Evolutionary conservation across 1,140 invertebrate species (phyloP).

Genomic region (Brachionus sp.): DNA sequence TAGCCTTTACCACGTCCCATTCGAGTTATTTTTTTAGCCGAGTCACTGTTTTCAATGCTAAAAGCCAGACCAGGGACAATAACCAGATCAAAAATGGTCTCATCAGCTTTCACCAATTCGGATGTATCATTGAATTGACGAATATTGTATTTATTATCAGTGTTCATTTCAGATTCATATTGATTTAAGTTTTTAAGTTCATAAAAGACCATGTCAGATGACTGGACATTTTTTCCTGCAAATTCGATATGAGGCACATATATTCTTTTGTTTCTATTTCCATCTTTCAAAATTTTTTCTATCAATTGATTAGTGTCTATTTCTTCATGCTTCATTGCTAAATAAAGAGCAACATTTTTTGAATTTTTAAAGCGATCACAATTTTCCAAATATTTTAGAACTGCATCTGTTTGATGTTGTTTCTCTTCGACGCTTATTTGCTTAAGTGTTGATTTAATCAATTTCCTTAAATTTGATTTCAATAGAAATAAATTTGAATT

Average conservation of each 20-base stretch:
- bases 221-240: neutral
- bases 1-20: constrained; percentile 41
- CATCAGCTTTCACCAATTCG: neutral
- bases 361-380: neutral
- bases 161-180: constrained; percentile 33
- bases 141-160: constrained; percentile 25
- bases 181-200: constrained; percentile 22
- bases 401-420: neutral
- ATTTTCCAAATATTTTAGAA: constrained; percentile 1
- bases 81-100: neutral
- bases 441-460: neutral
- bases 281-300: neutral
- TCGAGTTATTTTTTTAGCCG: neutral
- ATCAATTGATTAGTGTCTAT: constrained; percentile 32
- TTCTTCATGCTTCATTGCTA: constrained; percentile 45
- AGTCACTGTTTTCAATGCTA: neutral
- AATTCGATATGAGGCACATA: constrained; percentile 40
- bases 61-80: constrained; percentile 42
- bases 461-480: constrained; percentile 28
- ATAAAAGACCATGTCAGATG: constrained; percentile 43
- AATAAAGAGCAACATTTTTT: constrained; percentile 29
- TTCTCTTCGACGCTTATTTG: neutral
- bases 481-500: neutral
- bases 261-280: neutral
- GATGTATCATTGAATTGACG: constrained; percentile 9